phyloP scores from a whole-genome alignment of 2,888 invertebrate genomes.

The Drosophila mimica region DNA sequence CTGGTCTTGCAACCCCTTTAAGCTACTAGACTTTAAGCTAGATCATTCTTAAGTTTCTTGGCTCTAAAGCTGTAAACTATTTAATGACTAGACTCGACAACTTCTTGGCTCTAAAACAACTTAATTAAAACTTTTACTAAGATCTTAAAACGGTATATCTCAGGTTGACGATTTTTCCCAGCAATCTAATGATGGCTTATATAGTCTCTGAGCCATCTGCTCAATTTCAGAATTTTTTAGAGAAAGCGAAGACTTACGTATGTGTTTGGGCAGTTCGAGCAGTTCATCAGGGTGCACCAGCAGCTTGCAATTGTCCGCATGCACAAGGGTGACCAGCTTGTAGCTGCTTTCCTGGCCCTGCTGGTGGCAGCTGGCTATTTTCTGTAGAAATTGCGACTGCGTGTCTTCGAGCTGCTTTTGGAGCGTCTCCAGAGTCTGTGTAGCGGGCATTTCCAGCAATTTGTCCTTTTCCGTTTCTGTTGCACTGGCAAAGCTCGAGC shows the following conservation, averaged over 20 bases:
- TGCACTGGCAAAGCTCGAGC: neutral
- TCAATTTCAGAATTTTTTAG: no score
- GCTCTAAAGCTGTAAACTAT: no score
- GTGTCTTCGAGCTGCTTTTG: conserved; percentile 37
- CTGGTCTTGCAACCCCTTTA: no score
- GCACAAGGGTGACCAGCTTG: conserved; percentile 62
- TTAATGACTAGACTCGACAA: no score
- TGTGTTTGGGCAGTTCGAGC: conserved; percentile 44
- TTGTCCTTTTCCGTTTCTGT: neutral
- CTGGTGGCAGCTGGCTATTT: neutral
- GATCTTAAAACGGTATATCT: neutral
- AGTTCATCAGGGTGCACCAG: conserved; percentile 57
- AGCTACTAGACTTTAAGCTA: no score
- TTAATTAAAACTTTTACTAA: neutral
- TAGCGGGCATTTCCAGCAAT: neutral
- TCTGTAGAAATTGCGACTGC: conserved; percentile 60
- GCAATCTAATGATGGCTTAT: neutral
- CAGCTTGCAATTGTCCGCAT: conserved; percentile 49
- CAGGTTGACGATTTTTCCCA: neutral
- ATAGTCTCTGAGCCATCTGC: neutral
- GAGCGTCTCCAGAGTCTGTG: conserved; percentile 24
- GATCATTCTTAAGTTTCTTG: no score
- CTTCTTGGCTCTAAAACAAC: no score
- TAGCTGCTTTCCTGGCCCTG: conserved; percentile 13
- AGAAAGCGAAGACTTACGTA: conserved; percentile 53